These are phyloP conservation scores for Rhagoletis zephyria DNA, from an alignment of 1,140 invertebrate species.

Conservation along the genomic window DNA sequence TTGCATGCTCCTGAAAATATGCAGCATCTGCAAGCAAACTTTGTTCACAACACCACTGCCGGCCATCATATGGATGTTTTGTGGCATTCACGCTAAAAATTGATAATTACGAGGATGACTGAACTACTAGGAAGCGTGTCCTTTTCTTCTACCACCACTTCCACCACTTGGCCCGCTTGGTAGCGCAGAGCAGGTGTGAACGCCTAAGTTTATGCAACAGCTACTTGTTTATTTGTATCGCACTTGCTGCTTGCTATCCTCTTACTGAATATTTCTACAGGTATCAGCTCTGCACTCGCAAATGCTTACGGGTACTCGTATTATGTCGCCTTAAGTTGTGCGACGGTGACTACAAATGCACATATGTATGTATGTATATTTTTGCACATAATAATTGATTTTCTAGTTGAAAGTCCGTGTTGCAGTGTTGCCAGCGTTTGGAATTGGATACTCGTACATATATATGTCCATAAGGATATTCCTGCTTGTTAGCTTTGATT, in stretches of 20 bases:
- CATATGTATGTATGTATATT: too few species aligned
- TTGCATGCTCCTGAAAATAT: neutral
- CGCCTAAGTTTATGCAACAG: neutral
- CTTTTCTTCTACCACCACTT: neutral
- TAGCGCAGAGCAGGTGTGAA: neutral
- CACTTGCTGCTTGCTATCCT: neutral
- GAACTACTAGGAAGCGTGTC: neutral
- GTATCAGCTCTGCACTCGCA: too few species aligned
- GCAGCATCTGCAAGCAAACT: neutral
- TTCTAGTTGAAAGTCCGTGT: neutral
- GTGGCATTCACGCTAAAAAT: neutral
- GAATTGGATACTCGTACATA: too few species aligned
- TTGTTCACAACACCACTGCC: too few species aligned
- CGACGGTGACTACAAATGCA: too few species aligned
- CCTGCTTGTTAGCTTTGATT: constrained; percentile 18
- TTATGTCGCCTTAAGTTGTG: too few species aligned
- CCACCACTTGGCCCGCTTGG: too few species aligned
- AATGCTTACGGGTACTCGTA: too few species aligned
- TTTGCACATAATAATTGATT: constrained; percentile 13
- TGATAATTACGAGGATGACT: constrained; percentile 24
- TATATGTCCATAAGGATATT: neutral
- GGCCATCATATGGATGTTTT: neutral
- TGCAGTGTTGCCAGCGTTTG: constrained; percentile 21
- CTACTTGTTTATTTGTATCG: constrained; percentile 14
- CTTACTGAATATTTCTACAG: too few species aligned